Conservation (phyloP, 2,797 vertebrate genomes). For the Craterocephalus amniculus region DNA sequence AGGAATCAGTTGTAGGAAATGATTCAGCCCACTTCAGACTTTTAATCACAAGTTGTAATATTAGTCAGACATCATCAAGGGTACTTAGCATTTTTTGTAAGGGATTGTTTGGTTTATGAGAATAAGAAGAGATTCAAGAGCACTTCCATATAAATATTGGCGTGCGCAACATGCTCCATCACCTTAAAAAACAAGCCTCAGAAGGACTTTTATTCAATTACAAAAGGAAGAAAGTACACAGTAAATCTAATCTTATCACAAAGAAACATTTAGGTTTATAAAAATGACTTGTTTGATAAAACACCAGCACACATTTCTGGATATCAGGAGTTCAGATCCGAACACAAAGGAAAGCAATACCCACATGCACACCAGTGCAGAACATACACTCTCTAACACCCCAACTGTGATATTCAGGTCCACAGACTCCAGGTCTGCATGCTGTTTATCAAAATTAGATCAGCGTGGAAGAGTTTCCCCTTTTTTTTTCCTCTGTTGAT, state of each 20-base stretch:
- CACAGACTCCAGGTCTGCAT: constrained; percentile 28
- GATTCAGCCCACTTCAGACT: not conserved
- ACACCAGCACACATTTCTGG: constrained; percentile 26
- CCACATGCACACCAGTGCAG: constrained; percentile 7
- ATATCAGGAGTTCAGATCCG: constrained; percentile 29
- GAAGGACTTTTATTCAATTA: constrained; percentile 23
- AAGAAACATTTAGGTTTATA: constrained; percentile 26
- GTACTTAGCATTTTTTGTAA: not conserved
- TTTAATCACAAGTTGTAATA: not conserved
- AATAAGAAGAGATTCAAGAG: not conserved
- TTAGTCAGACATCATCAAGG: not conserved
- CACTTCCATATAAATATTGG: not conserved
- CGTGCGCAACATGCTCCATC: not conserved
- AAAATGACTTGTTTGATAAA: constrained; percentile 42
- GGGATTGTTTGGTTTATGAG: not conserved
- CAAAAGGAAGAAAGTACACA: constrained; percentile 6
- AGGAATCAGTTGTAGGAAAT: not conserved
- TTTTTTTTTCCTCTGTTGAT: constrained; percentile 38
- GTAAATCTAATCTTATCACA: constrained; percentile 33
- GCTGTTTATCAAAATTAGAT: constrained; percentile 74
- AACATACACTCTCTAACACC: not conserved
- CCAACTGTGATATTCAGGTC: constrained; percentile 20
- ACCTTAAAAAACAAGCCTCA: constrained; percentile 7
- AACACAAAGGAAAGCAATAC: constrained; percentile 3
- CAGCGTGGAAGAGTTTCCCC: constrained; percentile 72